A percentile compares a stretch with the other conserved stretches of the same genome.
Conservation (phyloP, 1,140 invertebrate genomes). For the Goniozus legneri region DNA sequence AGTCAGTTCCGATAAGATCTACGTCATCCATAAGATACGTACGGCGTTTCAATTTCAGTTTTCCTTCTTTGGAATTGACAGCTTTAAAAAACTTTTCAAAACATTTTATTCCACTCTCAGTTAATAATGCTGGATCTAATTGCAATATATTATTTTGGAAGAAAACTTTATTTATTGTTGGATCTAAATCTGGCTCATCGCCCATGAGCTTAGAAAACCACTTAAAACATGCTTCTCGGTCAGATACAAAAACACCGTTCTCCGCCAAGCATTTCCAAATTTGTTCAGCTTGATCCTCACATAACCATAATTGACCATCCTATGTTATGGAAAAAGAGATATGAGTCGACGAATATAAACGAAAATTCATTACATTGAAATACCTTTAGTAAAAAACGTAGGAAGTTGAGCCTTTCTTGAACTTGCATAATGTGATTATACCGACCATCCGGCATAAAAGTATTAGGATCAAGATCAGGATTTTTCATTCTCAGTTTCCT, state of each 20-base stretch:
- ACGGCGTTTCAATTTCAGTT: constrained; percentile 82
- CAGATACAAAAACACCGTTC: constrained; percentile 84
- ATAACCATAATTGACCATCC: constrained; percentile 94
- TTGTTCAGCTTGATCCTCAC: constrained; percentile 93
- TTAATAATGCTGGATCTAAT: constrained; percentile 85
- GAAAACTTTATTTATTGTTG: constrained; percentile 94
- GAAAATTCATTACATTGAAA: not conserved
- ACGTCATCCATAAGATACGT: constrained; percentile 79
- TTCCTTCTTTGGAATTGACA: constrained; percentile 93
- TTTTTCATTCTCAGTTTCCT: constrained; percentile 69
- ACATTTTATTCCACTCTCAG: constrained; percentile 94
- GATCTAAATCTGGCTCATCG: constrained; percentile 94
- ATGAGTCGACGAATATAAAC: not conserved
- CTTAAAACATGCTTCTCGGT: constrained; percentile 95
- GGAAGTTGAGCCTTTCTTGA: constrained; percentile 90
- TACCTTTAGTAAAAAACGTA: constrained; percentile 82
- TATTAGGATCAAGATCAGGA: constrained; percentile 74
- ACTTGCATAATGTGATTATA: constrained; percentile 93
- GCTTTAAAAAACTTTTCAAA: constrained; percentile 95
- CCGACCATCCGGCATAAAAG: constrained; percentile 81
- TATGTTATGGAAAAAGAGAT: constrained; percentile 11
- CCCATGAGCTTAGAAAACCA: constrained; percentile 99
- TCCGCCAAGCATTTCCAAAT: constrained; percentile 97
- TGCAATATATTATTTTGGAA: constrained; percentile 94
- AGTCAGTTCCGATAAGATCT: constrained; percentile 93